phyloP scores from a whole-genome alignment of 2,797 vertebrate genomes.

The Chloroceryle inda region DNA sequence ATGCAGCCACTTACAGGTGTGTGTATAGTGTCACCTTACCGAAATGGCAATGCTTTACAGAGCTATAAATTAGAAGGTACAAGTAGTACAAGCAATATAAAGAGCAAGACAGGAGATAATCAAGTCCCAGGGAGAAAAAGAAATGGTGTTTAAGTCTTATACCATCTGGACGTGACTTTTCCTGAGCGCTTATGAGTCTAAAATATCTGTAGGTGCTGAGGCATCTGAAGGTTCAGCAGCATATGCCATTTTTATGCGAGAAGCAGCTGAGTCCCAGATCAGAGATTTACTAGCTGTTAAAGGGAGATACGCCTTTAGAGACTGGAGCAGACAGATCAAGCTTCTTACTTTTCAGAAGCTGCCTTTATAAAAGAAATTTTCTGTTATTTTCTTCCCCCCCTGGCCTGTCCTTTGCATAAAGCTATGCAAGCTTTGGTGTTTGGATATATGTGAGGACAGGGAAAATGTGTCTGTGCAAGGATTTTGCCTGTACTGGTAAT shows the following conservation, averaged over 20 bases:
- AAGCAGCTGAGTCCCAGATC: slow-evolving; percentile 46
- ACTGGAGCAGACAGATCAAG: neutral
- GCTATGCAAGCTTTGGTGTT: neutral
- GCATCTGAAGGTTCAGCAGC: slow-evolving; percentile 5
- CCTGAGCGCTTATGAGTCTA: slow-evolving; percentile 8
- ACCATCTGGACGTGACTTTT: slow-evolving; percentile 33
- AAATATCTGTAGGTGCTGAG: slow-evolving; percentile 58
- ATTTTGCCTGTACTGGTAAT: neutral
- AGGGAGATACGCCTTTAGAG: neutral
- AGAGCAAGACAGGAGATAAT: slow-evolving; percentile 24
- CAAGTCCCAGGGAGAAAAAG: neutral
- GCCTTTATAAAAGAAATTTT: neutral
- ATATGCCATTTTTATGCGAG: slow-evolving; percentile 4
- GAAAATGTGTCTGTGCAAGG: neutral
- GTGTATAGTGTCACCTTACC: neutral
- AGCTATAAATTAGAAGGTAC: slow-evolving; percentile 39
- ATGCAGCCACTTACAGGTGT: neutral
- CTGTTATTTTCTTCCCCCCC: neutral
- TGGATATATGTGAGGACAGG: neutral
- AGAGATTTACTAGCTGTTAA: slow-evolving; percentile 3
- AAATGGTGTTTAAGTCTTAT: neutral
- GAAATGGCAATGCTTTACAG: slow-evolving; percentile 14
- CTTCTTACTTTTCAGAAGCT: neutral
- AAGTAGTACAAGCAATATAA: slow-evolving; percentile 37
- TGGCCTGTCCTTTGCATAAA: slow-evolving; percentile 2